Conservation (phyloP, 2,797 vertebrate genomes). For the Serranus cabrilla region DNA sequence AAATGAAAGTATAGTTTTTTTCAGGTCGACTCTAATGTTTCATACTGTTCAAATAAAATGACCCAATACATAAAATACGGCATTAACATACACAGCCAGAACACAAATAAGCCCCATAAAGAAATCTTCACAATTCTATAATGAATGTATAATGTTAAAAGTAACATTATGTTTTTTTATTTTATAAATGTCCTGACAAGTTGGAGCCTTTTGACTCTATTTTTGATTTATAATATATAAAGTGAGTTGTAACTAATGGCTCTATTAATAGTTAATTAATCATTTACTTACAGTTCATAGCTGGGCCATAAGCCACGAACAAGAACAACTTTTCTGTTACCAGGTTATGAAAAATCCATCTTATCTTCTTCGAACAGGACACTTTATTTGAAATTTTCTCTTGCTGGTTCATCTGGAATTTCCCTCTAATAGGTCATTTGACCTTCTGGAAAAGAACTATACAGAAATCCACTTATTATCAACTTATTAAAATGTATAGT, state of each 20-base stretch:
- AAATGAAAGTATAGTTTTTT: slow-evolving; percentile 46
- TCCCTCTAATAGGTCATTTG: not conserved
- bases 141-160: not conserved
- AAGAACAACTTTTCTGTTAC: not conserved
- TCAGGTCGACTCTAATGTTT: not conserved
- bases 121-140: not conserved
- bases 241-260: not conserved
- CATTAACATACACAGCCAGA: no score
- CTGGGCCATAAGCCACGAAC: not conserved
- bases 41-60: not conserved
- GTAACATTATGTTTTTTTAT: not conserved
- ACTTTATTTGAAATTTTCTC: not conserved
- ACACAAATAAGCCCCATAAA: not conserved
- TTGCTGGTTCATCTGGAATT: not conserved
- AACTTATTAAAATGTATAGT: not conserved
- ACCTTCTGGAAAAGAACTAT: slow-evolving; percentile 3
- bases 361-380: not conserved
- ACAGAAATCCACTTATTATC: not conserved
- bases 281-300: not conserved
- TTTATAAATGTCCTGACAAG: not conserved
- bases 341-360: not conserved
- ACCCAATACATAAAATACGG: not conserved
- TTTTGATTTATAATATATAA: not conserved
- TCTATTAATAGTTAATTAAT: not conserved
- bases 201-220: not conserved